These are phyloP conservation scores for Drosophila nigrodunni DNA, from an alignment of 1,140 invertebrate species.

Conservation along the genomic window DNA sequence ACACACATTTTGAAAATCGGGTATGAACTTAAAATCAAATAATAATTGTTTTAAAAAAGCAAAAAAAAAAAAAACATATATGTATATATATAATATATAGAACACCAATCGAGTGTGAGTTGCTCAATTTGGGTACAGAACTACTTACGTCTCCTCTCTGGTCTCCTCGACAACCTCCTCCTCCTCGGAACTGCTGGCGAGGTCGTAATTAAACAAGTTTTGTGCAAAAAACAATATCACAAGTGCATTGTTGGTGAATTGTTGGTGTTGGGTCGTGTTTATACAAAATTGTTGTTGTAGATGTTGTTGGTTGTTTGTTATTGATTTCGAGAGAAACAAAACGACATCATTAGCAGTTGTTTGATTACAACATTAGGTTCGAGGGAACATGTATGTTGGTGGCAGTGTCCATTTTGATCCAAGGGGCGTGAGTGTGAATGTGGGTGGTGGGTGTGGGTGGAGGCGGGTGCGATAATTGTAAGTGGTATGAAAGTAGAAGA, in stretches of 20 bases:
- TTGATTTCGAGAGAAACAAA: slow-evolving; percentile 67
- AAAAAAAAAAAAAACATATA: slow-evolving; percentile 39
- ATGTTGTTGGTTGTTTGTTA: slow-evolving; percentile 44
- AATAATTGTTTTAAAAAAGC: slow-evolving; percentile 21
- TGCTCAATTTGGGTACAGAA: slow-evolving; percentile 69
- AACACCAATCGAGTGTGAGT: slow-evolving; percentile 70
- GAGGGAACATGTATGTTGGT: background rate
- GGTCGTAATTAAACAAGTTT: slow-evolving; percentile 74
- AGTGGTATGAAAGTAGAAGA: slow-evolving; percentile 49
- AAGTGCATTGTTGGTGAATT: slow-evolving; percentile 48
- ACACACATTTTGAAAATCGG: slow-evolving; percentile 39
- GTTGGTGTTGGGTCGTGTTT: slow-evolving; percentile 38
- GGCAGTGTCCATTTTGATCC: background rate
- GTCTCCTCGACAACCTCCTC: slow-evolving; percentile 87
- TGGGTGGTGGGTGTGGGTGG: background rate
- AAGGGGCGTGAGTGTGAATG: slow-evolving; percentile 10
- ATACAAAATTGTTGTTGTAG: slow-evolving; percentile 49
- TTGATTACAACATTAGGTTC: slow-evolving; percentile 51
- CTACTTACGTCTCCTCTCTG: slow-evolving; percentile 89
- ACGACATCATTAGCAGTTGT: slow-evolving; percentile 79
- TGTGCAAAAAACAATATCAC: slow-evolving; percentile 67
- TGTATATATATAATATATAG: background rate
- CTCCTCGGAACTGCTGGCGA: slow-evolving; percentile 87
- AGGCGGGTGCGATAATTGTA: slow-evolving; percentile 13
- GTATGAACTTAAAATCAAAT: slow-evolving; percentile 41